Percentiles rank a stretch among this genome's conserved stretches.
Evolutionary conservation across 2,797 vertebrate species (phyloP).

Genomic region (Mormyrops attenuatus): DNA sequence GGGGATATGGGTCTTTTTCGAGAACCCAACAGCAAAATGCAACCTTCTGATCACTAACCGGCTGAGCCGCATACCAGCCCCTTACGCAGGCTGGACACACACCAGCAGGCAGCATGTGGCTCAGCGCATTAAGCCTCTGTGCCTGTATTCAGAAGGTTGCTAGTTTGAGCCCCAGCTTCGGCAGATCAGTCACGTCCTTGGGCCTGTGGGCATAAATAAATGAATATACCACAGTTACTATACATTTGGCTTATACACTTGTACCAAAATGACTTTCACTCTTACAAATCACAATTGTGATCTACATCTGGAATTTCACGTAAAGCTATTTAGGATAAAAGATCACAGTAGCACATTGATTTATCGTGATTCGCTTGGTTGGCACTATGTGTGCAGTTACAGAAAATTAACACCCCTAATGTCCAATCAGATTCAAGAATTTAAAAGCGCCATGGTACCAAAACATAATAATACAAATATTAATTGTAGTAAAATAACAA

Average conservation of each 20-base stretch:
- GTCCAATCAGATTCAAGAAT: background rate
- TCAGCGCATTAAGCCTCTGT: background rate
- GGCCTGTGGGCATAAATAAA: background rate
- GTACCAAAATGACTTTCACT: background rate
- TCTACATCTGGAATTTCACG: background rate
- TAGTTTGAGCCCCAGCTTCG: background rate
- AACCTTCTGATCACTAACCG: background rate
- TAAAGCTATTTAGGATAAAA: background rate
- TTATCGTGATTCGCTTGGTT: background rate
- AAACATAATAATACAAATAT: background rate
- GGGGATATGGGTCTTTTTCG: background rate
- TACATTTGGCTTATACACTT: background rate
- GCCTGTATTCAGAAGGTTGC: background rate
- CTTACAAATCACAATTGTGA: background rate
- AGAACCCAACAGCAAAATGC: background rate
- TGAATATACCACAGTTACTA: background rate
- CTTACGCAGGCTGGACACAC: background rate
- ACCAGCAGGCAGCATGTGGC: background rate
- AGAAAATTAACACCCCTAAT: background rate
- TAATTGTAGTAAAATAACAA: background rate
- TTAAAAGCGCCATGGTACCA: background rate
- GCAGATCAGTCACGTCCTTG: background rate
- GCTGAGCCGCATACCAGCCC: background rate
- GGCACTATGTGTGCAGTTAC: background rate
- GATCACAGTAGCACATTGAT: background rate